A percentile compares a stretch with the other conserved stretches of the same genome.
These are phyloP conservation scores for Harpegnathos saltator DNA, from an alignment of 1,140 invertebrate genomes.

Conservation along the genomic window DNA sequence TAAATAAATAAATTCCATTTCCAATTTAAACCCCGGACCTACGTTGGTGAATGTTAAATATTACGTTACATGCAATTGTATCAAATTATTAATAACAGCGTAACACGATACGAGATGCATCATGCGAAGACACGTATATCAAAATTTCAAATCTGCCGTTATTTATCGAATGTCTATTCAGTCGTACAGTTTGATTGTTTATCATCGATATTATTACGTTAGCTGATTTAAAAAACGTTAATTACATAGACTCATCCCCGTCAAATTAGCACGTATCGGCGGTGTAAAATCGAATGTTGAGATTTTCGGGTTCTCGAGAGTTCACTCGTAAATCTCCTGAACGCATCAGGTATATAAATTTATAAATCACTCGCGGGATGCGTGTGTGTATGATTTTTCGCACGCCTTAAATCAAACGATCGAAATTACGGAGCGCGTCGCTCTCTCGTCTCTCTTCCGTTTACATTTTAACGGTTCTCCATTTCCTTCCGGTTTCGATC, in stretches of 20 bases:
- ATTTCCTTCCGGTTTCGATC: slow-evolving; percentile 74
- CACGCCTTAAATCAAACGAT: slow-evolving; percentile 29
- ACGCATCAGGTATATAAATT: neutral
- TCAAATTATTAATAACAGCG: slow-evolving; percentile 45
- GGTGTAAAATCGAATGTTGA: neutral
- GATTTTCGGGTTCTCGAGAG: neutral
- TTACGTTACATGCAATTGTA: slow-evolving; percentile 54
- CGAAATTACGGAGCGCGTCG: slow-evolving; percentile 23
- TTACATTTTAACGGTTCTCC: slow-evolving; percentile 75
- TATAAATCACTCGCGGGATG: neutral
- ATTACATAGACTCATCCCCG: neutral
- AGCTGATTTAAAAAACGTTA: neutral
- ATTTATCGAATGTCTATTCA: slow-evolving; percentile 20
- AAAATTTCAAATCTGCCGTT: slow-evolving; percentile 39
- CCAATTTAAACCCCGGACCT: neutral
- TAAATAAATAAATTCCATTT: slow-evolving; percentile 46
- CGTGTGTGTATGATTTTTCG: neutral
- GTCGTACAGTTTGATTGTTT: neutral
- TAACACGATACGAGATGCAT: slow-evolving; percentile 28
- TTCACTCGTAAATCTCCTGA: neutral
- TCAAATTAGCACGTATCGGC: neutral
- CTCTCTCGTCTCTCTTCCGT: slow-evolving; percentile 65
- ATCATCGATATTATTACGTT: neutral
- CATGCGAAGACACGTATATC: slow-evolving; percentile 20
- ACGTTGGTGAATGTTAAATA: slow-evolving; percentile 47